Percentiles rank a stretch among this genome's conserved stretches.
Evolutionary conservation across 2,888 invertebrate genomes (phyloP).

Genomic region (Lamproptera curius): DNA sequence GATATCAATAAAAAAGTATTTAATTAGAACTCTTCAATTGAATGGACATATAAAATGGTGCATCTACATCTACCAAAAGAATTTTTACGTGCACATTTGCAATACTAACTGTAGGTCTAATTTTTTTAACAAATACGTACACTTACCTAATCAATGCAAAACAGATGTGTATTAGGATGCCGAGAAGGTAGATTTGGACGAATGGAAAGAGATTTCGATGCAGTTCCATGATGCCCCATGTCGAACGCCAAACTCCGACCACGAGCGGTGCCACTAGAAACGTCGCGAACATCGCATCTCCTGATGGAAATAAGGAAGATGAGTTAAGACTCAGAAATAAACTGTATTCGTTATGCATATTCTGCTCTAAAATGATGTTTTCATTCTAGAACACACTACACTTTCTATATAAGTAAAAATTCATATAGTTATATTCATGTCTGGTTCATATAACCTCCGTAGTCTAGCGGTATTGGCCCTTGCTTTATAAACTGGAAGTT

Average conservation of each 20-base stretch:
- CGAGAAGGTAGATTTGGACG: slow-evolving; percentile 69
- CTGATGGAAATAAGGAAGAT: slow-evolving; percentile 30
- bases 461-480: no score
- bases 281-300: slow-evolving; percentile 52
- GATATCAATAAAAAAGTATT: neutral
- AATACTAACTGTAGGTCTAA: neutral
- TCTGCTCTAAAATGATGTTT: no score
- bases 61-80: neutral
- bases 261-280: slow-evolving; percentile 86
- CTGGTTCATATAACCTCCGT: no score
- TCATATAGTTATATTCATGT: no score
- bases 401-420: no score
- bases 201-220: slow-evolving; percentile 79
- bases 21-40: neutral
- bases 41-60: neutral
- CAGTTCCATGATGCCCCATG: slow-evolving; percentile 88
- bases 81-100: neutral
- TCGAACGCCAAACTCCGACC: slow-evolving; percentile 91
- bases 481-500: no score
- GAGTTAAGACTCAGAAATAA: no score
- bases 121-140: no score
- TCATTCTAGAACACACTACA: no score
- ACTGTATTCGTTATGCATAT: no score
- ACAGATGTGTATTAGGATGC: slow-evolving; percentile 72
- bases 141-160: slow-evolving; percentile 74